A percentile compares a stretch with the other conserved stretches of the same genome.
Evolutionary conservation across 23 tunicate genomes (phyloP).

Genomic region (Aplidium turbinatum): DNA sequence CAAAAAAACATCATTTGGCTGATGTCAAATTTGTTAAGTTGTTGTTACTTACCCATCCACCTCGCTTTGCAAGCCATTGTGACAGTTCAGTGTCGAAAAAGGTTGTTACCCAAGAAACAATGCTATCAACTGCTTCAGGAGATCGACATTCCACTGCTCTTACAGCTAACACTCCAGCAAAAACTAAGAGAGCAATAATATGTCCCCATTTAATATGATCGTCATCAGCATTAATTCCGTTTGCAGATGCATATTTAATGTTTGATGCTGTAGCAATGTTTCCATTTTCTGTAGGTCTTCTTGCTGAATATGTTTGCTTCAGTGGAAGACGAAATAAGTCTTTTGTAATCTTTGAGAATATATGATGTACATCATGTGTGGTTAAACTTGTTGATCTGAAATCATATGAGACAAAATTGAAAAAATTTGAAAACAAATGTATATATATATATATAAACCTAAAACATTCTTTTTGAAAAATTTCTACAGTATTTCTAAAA

Average conservation of each 20-base stretch:
- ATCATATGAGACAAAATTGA: not conserved
- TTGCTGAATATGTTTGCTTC: not conserved
- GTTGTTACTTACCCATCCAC: constrained; percentile 81
- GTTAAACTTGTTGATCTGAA: not conserved
- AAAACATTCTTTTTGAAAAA: too few species aligned
- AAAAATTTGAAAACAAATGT: not conserved
- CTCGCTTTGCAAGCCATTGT: constrained; percentile 42
- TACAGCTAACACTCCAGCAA: constrained; percentile 53
- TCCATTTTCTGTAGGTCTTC: not conserved
- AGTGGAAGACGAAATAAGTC: constrained; percentile 27
- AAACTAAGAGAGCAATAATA: constrained; percentile 54
- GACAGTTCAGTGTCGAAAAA: constrained; percentile 51
- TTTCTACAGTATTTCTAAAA: too few species aligned
- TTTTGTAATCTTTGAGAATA: not conserved
- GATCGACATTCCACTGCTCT: constrained; percentile 41
- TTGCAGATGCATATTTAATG: not conserved
- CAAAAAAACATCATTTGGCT: too few species aligned
- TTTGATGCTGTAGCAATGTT: not conserved
- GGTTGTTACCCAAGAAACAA: constrained; percentile 49
- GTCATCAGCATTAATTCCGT: constrained; percentile 33
- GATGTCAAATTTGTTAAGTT: too few species aligned
- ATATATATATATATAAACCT: not conserved
- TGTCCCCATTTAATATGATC: constrained; percentile 64
- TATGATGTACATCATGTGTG: not conserved
- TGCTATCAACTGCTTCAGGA: constrained; percentile 50